Evolutionary conservation across 1,140 invertebrate genomes (phyloP), one percentile per base, ranked within the genome.

Genomic region (Drosophila athabasca): DNA sequence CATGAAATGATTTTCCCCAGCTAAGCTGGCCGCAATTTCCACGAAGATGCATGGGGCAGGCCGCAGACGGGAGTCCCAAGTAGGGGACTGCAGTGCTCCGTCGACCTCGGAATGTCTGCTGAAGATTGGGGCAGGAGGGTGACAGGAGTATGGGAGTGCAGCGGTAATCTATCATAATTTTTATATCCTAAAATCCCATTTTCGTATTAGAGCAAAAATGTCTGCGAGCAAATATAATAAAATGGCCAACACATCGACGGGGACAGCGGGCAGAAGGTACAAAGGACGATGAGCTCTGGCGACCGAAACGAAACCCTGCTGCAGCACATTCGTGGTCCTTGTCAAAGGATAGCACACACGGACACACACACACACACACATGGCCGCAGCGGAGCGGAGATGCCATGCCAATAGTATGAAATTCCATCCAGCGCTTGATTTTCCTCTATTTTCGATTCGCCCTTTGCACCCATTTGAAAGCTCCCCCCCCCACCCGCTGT

Each of bases 151-250:
- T 22, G 71, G 65, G 67, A 52, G 67, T 76, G 79, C 75, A 76
- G 61, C 83, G 76, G 89, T 90, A 90, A 90, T 90, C 89, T 90
- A 90, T 90, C 89, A 90, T 90, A 90, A 90, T 90, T 90, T 90
- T 90, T 90, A 90, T 90, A 90, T 90, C 89, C 89, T 89, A 89
- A 89, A 90, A 90, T 90, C 89, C 89, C 79, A 90, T 90, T 90
- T 90, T 90, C 75, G 78, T 89, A 89, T 90, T 90, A 90, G 79
- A 76, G 84, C 73, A 87, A 90, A 87, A 90, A 90, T 89, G 89
- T 90, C 89, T 85, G 78, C 79, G 61, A 87, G 82, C 87, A 82
- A 87, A 90, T 90, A 83, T 80, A 88, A 88, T 88, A 88, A 88
- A 88, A 88, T 83, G 79, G 71, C 76, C 76, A 88, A 79, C 83